phyloP scores from a whole-genome alignment of 2,113 vertebrate genomes.

The Phylloscopus trochilus region DNA sequence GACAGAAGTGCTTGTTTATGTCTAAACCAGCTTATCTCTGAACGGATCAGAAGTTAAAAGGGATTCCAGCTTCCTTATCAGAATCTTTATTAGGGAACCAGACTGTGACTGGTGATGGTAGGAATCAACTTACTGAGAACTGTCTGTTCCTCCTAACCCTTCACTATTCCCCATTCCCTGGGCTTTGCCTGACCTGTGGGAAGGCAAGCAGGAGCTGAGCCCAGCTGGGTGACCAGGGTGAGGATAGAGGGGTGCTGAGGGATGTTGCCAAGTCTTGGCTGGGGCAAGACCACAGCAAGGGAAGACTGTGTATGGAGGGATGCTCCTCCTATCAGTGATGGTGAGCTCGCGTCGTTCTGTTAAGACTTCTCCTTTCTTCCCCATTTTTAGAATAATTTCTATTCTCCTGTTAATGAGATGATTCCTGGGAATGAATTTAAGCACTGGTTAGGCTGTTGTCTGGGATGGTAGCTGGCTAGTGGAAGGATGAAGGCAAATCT shows the following conservation, averaged over 20 bases:
- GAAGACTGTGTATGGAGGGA: neutral
- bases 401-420: neutral
- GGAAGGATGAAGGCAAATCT: neutral
- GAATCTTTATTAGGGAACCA: constrained; percentile 14
- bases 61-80: constrained; percentile 55
- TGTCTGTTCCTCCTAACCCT: constrained; percentile 7
- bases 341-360: neutral
- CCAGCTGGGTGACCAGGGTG: rapidly evolving
- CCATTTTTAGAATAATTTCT: neutral
- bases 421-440: neutral
- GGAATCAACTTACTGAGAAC: constrained; percentile 38
- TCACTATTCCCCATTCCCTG: neutral
- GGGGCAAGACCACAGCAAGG: neutral
- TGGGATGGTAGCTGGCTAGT: neutral
- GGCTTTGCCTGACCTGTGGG: neutral
- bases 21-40: constrained; percentile 22
- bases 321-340: neutral
- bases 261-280: neutral
- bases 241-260: neutral
- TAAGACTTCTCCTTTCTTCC: neutral
- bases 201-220: neutral
- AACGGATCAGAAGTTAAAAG: constrained; percentile 46
- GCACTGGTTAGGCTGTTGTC: neutral
- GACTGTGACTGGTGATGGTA: constrained; percentile 35
- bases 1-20: constrained; percentile 42